Conservation (phyloP, 2,113 vertebrate species). For the Upupa epops region DNA sequence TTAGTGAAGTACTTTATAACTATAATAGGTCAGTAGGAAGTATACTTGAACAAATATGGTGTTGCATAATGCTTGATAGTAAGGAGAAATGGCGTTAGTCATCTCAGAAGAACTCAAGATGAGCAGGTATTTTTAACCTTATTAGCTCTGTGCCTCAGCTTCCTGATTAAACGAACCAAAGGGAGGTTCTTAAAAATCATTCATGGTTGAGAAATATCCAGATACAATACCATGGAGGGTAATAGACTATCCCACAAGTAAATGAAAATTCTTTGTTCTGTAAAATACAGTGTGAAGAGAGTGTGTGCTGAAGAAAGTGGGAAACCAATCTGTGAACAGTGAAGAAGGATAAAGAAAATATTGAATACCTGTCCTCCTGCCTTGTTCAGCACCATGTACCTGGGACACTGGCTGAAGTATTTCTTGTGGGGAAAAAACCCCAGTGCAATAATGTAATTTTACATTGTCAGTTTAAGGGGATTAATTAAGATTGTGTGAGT, state of each 20-base stretch:
- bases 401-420: neutral
- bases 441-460: neutral
- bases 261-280: slow-evolving; percentile 27
- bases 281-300: neutral
- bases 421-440: neutral
- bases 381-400: neutral
- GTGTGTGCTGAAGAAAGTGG: neutral
- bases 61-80: slow-evolving; percentile 23
- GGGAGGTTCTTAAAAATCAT: slow-evolving; percentile 59
- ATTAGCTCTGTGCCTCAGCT: slow-evolving; percentile 68
- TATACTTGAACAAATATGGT: slow-evolving; percentile 25
- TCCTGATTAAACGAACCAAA: slow-evolving; percentile 60
- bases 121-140: slow-evolving; percentile 64
- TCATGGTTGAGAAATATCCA: slow-evolving; percentile 53
- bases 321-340: neutral
- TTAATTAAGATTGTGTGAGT: neutral
- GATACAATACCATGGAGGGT: slow-evolving; percentile 17
- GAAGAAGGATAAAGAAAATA: neutral
- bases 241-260: slow-evolving; percentile 6
- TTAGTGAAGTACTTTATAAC: slow-evolving; percentile 46
- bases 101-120: slow-evolving; percentile 43
- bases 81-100: neutral
- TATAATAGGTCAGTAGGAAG: slow-evolving; percentile 55
- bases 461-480: neutral
- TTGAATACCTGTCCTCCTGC: neutral